Conservation (phyloP, 1,140 invertebrate genomes). For the Macrobrachium rosenbergii region DNA sequence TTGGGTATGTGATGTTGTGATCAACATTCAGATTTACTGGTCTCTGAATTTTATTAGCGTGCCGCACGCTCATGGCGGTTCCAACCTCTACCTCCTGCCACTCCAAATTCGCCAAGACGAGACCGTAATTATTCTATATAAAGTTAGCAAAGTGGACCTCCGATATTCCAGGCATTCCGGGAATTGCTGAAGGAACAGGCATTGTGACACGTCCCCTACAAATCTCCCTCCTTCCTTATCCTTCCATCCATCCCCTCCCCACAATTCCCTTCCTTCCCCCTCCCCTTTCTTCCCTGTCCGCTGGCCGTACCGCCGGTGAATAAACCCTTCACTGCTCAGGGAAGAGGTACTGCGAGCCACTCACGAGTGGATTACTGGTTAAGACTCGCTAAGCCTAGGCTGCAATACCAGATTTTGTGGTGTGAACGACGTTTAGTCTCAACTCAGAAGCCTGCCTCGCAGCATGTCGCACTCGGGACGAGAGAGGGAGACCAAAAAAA, state of each 20-base stretch:
- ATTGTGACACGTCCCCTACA: not conserved
- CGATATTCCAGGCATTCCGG: not conserved
- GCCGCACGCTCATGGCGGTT: too few relatives aligned
- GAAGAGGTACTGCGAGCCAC: not conserved
- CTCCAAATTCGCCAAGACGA: not conserved
- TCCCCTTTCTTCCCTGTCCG: not conserved
- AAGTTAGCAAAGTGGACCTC: not conserved
- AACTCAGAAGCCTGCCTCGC: too few relatives aligned
- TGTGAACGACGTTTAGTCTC: too few relatives aligned
- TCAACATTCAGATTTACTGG: too few relatives aligned
- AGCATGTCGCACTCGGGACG: too few relatives aligned
- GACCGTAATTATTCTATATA: not conserved
- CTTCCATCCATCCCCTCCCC: not conserved
- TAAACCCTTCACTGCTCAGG: conserved; percentile 1
- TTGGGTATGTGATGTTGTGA: too few relatives aligned
- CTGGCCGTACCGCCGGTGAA: not conserved
- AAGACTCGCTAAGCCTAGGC: too few relatives aligned
- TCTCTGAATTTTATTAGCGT: too few relatives aligned
- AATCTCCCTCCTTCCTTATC: not conserved
- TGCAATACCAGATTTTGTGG: too few relatives aligned
- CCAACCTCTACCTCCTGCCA: too few relatives aligned
- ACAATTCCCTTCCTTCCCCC: not conserved
- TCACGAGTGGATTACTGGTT: too few relatives aligned
- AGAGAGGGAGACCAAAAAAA: too few relatives aligned
- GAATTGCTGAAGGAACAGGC: not conserved